phyloP scores from a whole-genome alignment of 2,888 invertebrate species.

The Tipula unca region DNA sequence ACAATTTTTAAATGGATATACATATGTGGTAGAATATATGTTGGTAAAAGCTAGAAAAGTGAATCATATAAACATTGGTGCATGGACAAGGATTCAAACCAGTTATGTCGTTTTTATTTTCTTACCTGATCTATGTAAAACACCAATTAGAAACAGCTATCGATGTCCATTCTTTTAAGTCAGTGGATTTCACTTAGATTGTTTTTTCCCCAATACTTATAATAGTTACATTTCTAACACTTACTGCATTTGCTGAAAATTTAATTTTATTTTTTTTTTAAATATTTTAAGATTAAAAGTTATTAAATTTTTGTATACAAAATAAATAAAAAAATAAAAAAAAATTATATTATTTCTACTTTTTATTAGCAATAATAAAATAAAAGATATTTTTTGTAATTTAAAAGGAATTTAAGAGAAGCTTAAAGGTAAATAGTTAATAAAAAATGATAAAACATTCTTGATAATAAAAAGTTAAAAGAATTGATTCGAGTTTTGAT shows the following conservation, averaged over 20 bases:
- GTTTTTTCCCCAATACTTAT: neutral
- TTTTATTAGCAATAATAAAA: neutral
- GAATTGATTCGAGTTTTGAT: neutral
- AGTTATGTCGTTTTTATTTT: too few species aligned
- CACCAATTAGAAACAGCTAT: too few species aligned
- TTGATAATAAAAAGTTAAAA: neutral
- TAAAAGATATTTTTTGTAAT: neutral
- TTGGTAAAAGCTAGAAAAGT: too few species aligned
- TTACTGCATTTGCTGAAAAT: neutral
- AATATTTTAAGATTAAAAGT: conserved; percentile 8
- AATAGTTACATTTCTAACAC: neutral
- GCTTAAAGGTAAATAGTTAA: neutral
- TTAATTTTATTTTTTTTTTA: neutral
- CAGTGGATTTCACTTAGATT: neutral
- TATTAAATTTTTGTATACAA: conserved; percentile 4
- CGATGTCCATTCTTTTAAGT: neutral
- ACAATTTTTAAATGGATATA: neutral
- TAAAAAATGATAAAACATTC: neutral
- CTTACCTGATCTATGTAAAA: too few species aligned
- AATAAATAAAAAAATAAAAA: neutral
- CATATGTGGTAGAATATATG: too few species aligned
- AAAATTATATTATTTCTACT: neutral
- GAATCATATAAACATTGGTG: too few species aligned
- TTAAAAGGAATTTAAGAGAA: neutral
- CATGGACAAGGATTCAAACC: too few species aligned